These are phyloP conservation scores for Phyllotreta striolata DNA, from an alignment of 2,888 invertebrate species.

Conservation along the genomic window DNA sequence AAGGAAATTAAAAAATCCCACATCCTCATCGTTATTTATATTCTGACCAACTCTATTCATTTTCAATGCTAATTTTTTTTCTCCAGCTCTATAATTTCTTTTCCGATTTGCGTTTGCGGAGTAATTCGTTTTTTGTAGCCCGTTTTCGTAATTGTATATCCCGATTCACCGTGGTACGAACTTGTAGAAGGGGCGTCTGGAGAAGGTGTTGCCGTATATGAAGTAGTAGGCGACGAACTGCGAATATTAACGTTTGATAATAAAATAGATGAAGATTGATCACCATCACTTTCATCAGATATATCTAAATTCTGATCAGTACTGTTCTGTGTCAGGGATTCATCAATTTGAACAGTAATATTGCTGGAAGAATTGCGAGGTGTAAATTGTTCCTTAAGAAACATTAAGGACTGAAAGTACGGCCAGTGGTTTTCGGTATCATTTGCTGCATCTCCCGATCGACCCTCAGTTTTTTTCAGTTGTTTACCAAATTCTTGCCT, in stretches of 20 bases:
- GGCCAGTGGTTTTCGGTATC: neutral
- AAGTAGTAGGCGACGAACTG: too few relatives aligned
- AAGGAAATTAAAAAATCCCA: constrained; percentile 1
- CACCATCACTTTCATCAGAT: constrained; percentile 3
- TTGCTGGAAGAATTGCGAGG: too few relatives aligned
- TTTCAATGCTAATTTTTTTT: constrained; percentile 8
- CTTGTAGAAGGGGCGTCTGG: too few relatives aligned
- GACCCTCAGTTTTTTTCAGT: too few relatives aligned
- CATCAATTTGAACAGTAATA: neutral
- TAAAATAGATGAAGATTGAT: constrained; percentile 2
- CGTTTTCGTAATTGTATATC: too few relatives aligned
- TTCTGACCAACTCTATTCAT: neutral
- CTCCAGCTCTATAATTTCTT: constrained; percentile 4
- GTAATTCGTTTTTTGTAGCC: too few relatives aligned
- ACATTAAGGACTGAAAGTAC: neutral
- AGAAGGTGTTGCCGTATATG: too few relatives aligned
- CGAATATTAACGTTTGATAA: constrained; percentile 1
- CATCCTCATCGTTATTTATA: neutral
- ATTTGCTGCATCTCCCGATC: too few relatives aligned
- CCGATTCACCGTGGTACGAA: too few relatives aligned
- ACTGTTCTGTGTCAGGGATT: neutral
- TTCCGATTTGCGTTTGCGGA: constrained; percentile 2
- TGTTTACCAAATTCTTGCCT: too few relatives aligned
- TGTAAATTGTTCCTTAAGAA: constrained; percentile 7
- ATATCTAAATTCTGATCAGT: neutral